A percentile compares a stretch with the other conserved stretches of the same genome.
phyloP scores from a whole-genome alignment of 2,797 vertebrate genomes.

The Pteronotus mesoamericanus region DNA sequence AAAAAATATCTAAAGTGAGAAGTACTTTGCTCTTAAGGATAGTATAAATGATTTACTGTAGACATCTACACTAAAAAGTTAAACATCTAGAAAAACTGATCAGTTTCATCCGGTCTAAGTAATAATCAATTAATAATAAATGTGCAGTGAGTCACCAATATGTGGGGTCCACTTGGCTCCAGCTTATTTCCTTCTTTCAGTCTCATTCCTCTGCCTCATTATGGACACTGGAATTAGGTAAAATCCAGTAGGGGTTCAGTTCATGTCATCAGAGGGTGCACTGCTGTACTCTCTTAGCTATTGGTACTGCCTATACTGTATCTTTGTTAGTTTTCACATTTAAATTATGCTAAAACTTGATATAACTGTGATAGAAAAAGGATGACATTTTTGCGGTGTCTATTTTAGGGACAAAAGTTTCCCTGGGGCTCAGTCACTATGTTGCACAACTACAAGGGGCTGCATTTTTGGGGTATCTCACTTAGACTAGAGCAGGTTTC shows the following conservation, averaged over 20 bases:
- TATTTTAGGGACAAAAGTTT: background rate
- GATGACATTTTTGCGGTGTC: background rate
- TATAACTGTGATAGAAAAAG: background rate
- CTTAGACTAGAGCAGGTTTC: background rate
- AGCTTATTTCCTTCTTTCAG: rapidly evolving
- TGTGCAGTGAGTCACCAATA: background rate
- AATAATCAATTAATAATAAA: background rate
- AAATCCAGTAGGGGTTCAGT: background rate
- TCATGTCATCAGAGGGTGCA: background rate
- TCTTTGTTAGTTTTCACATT: background rate
- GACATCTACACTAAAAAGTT: no score
- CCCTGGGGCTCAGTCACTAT: no score
- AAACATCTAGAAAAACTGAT: background rate
- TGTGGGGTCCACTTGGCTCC: no score
- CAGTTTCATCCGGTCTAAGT: background rate
- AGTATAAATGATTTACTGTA: background rate
- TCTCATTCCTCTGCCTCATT: background rate
- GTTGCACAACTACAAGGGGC: background rate
- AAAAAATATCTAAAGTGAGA: background rate
- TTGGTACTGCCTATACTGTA: background rate
- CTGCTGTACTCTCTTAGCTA: background rate
- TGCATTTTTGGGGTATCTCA: no score
- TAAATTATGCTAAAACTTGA: background rate
- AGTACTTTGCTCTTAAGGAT: background rate
- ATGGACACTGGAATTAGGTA: background rate